Evolutionary conservation across 1,140 invertebrate species (phyloP), one percentile per base, ranked within the genome.

Genomic region (Hylyphantes graminicola): DNA sequence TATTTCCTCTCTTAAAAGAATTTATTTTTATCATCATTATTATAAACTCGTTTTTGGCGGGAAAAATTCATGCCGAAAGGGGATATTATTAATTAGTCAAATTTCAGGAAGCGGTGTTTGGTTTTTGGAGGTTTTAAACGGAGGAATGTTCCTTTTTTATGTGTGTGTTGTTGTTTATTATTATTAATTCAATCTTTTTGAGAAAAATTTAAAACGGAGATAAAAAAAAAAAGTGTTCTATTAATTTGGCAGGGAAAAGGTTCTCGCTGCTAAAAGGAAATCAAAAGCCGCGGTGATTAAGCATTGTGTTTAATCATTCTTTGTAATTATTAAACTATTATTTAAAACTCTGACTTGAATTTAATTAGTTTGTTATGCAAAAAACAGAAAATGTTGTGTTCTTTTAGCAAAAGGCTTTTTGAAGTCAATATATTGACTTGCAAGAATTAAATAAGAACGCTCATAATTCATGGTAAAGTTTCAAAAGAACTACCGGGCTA

Each of bases 241-340:
- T 65, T 65, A 65, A 65, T 65, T 65, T 74, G n/a, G 9, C 15
- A 8, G 11, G 11, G 55, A 7, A 21, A 15, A 54, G 53, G 51
- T 64, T 76, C 64, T 50, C 7, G 54, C 11, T 10, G 54, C 48
- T 73, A 63, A 72, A 73, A 73, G 50, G 54, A 81, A 81, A 35
- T 73, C 51, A 64, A 48, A 63, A 73, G n/a, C 10, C 51, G 11
- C 5, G 15, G 48, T 78, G 51, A 70, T 68, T 70, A 80, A 80
- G 67, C 54, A 13, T 80, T 73, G 61, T 73, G 67, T 81, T 81
- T 81, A 72, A 72, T 81, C 57, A 73, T 81, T 73, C 48, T 63
- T 81, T 51, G 53, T 81, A 73, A 70, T 74, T 48, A 76, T 70
- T 70, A 65, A 81, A 81, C 79, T 73, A 81, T 81, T 81, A 81